Evolutionary conservation across 35 echinoderm and acorn worm genomes (phyloP).

Genomic region (Lytechinus pictus): DNA sequence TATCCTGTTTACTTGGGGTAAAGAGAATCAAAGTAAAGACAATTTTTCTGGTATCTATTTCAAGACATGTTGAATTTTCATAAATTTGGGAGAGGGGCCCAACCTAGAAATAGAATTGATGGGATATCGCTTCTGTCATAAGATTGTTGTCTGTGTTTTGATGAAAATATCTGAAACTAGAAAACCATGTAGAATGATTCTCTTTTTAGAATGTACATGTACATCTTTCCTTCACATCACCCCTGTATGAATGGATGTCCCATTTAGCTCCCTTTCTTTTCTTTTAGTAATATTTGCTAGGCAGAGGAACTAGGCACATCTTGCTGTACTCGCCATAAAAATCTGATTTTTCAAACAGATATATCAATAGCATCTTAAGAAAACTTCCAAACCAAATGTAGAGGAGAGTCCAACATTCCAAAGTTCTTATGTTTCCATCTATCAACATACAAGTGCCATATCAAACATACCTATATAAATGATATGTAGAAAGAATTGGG

Average conservation of each 20-base stretch:
- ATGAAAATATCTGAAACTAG: neutral
- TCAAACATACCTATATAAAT: neutral
- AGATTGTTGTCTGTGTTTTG: neutral
- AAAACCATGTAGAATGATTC: too few relatives aligned
- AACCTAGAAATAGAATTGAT: neutral
- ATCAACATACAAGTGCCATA: neutral
- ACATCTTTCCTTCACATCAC: neutral
- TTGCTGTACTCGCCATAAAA: neutral
- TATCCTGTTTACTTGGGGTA: neutral
- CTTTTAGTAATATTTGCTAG: neutral
- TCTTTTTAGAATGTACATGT: too few relatives aligned
- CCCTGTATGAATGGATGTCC: neutral
- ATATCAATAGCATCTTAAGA: neutral
- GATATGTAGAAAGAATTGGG: neutral
- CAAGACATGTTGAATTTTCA: neutral
- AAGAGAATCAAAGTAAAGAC: neutral
- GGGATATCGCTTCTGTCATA: neutral
- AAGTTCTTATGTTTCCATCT: neutral
- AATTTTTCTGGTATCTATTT: neutral
- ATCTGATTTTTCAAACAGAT: neutral
- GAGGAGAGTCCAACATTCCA: neutral
- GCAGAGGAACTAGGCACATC: neutral
- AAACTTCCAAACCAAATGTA: neutral
- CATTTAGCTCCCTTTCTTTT: neutral
- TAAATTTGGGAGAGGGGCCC: neutral